Evolutionary conservation across 2,797 vertebrate species (phyloP).

Genomic region (Heliangelus exortis): DNA sequence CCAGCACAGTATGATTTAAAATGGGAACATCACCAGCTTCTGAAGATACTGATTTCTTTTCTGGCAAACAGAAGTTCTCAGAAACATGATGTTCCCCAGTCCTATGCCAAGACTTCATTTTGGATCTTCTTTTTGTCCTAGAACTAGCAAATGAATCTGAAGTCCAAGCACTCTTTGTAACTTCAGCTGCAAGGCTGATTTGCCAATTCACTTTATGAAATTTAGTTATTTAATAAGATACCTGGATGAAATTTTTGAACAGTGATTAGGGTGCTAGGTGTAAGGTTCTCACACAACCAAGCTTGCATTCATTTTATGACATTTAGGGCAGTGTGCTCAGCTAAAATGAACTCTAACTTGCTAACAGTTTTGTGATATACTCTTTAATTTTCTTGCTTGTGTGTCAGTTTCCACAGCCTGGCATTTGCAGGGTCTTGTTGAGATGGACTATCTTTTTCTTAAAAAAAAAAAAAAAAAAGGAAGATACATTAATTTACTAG

Average conservation of each 20-base stretch:
- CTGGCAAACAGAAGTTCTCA: slow-evolving; percentile 9
- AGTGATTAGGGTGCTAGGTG: neutral
- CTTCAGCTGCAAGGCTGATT: neutral
- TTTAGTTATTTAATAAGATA: neutral
- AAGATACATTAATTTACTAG: neutral
- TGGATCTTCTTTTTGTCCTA: slow-evolving; percentile 13
- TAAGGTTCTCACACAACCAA: neutral
- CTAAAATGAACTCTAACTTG: neutral
- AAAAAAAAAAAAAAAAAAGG: neutral
- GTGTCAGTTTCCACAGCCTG: neutral
- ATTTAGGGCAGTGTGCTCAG: neutral
- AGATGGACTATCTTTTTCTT: neutral
- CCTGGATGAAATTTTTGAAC: neutral
- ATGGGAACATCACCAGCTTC: neutral
- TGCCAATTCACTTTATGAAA: neutral
- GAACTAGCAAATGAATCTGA: neutral
- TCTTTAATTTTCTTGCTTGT: neutral
- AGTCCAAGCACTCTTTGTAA: neutral
- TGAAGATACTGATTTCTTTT: slow-evolving; percentile 9
- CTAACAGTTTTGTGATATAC: neutral
- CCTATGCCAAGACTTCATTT: neutral
- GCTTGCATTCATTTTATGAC: neutral
- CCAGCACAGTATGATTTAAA: neutral
- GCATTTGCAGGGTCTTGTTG: neutral
- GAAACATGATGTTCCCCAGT: neutral